Evolutionary conservation across 1,140 invertebrate species (phyloP).

Genomic region (Nylanderia fulva): DNA sequence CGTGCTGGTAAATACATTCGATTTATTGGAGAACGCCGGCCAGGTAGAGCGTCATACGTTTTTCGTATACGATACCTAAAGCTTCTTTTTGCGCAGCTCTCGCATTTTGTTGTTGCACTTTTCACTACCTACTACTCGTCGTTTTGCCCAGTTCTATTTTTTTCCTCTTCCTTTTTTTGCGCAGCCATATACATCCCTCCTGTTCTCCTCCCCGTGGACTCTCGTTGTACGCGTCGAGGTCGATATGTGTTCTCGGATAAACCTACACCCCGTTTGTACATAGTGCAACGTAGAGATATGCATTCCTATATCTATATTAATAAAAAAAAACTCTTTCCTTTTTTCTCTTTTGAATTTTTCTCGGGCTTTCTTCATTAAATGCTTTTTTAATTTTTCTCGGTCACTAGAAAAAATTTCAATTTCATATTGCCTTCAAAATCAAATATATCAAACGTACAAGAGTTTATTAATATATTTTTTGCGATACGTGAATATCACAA

Average conservation of each 20-base stretch:
- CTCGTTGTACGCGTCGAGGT: constrained; percentile 27
- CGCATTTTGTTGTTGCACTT: constrained; percentile 67
- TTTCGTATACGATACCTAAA: constrained; percentile 71
- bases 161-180: constrained; percentile 20
- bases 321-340: background rate
- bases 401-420: background rate
- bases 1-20: constrained; percentile 72
- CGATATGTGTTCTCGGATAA: constrained; percentile 52
- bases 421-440: constrained; percentile 1
- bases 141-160: constrained; percentile 8
- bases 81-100: constrained; percentile 69
- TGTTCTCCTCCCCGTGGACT: constrained; percentile 28
- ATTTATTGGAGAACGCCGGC: constrained; percentile 72
- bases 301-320: constrained; percentile 33
- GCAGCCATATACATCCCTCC: constrained; percentile 11
- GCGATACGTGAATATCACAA: background rate
- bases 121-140: constrained; percentile 60
- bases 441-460: background rate
- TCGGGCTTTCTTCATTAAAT: background rate
- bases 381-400: background rate
- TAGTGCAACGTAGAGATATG: background rate
- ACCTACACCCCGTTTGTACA: constrained; percentile 6
- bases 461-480: background rate
- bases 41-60: constrained; percentile 70
- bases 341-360: constrained; percentile 7